phyloP scores from a whole-genome alignment of 2,113 vertebrate species.

The Sinocyclocheilus rhinocerous region DNA sequence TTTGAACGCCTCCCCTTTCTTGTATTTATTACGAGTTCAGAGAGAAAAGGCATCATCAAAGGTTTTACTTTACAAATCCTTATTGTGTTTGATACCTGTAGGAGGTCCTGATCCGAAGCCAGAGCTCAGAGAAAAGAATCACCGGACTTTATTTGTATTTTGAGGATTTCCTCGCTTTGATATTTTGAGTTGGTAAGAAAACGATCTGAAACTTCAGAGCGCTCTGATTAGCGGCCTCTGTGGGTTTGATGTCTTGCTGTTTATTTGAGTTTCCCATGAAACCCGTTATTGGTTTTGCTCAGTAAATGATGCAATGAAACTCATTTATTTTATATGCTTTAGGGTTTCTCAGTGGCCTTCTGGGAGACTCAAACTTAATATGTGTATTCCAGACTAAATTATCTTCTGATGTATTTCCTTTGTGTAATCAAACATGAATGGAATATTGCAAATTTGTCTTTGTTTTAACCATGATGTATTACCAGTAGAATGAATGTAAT shows the following conservation, averaged over 20 bases:
- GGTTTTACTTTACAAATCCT: neutral
- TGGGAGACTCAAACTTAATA: neutral
- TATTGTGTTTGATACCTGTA: neutral
- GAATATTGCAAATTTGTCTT: neutral
- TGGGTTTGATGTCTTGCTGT: neutral
- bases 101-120: neutral
- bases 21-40: slow-evolving; percentile 6
- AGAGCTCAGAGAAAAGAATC: neutral
- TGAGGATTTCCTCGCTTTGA: slow-evolving; percentile 4
- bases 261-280: slow-evolving; percentile 8
- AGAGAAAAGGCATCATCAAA: neutral
- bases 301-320: neutral
- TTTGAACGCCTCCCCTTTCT: neutral
- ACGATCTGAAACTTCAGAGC: neutral
- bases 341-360: neutral
- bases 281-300: neutral
- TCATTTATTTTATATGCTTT: neutral
- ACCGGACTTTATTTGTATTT: neutral
- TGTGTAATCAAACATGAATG: neutral
- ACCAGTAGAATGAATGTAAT: neutral
- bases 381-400: slow-evolving; percentile 2
- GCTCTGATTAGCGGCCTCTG: neutral
- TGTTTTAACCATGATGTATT: neutral
- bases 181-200: slow-evolving; percentile 32
- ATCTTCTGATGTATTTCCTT: slow-evolving; percentile 2